Evolutionary conservation across 2,113 vertebrate species (phyloP).

Genomic region (Thunnus thynnus): DNA sequence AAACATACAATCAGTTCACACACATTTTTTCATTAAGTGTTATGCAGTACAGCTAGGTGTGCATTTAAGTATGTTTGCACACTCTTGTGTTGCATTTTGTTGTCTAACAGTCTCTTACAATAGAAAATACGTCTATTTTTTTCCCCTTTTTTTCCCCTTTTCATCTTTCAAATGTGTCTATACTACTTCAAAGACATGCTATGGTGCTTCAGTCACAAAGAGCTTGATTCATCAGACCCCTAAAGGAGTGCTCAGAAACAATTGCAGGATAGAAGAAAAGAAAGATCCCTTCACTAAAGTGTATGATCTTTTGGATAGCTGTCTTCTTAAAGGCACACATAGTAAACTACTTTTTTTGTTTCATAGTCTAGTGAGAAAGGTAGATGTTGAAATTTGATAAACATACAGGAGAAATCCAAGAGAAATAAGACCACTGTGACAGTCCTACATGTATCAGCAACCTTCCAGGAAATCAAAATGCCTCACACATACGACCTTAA

Average conservation of each 20-base stretch:
- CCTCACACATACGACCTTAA: background rate
- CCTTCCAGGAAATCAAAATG: background rate
- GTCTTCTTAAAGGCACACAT: background rate
- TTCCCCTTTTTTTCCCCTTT: slow-evolving; percentile 33
- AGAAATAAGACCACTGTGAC: slow-evolving; percentile 19
- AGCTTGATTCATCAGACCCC: slow-evolving; percentile 19
- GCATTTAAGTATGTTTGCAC: background rate
- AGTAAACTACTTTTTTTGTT: background rate
- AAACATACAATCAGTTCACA: too few species aligned
- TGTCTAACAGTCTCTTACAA: slow-evolving; percentile 20
- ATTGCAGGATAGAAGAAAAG: background rate
- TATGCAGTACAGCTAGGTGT: too few species aligned
- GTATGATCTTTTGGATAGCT: background rate
- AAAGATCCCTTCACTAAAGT: background rate
- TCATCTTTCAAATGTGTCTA: slow-evolving; percentile 48
- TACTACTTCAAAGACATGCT: slow-evolving; percentile 49
- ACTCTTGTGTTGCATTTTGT: slow-evolving; percentile 7
- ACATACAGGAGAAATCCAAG: slow-evolving; percentile 5
- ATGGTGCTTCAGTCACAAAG: slow-evolving; percentile 16
- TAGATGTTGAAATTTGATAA: background rate
- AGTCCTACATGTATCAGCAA: slow-evolving; percentile 21
- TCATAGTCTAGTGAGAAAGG: background rate
- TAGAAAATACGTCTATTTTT: slow-evolving; percentile 5
- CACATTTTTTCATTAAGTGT: too few species aligned
- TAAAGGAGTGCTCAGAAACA: slow-evolving; percentile 5